A percentile compares a stretch with the other conserved stretches of the same genome.
phyloP scores from a whole-genome alignment of 2,113 vertebrate species.

The Lipophrys pholis region DNA sequence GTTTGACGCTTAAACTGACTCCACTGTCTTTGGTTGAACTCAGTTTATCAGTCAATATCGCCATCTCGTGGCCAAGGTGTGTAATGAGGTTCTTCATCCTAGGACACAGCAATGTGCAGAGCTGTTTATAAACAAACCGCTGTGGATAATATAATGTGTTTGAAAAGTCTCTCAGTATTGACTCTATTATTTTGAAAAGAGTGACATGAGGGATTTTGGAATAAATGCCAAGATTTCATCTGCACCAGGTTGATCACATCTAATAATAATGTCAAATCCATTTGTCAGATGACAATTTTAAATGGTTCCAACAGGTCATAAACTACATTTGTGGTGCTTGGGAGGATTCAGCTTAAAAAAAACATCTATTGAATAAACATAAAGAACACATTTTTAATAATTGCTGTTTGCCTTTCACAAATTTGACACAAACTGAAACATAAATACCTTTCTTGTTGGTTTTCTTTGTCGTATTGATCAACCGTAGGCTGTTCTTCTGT shows the following conservation, averaged over 20 bases:
- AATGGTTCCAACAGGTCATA: neutral
- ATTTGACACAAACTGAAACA: too few relatives aligned
- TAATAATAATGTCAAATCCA: neutral
- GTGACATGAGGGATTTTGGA: too few relatives aligned
- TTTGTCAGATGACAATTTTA: too few relatives aligned
- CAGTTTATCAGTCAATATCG: slow-evolving; percentile 77
- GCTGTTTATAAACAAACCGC: neutral
- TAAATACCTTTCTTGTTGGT: slow-evolving; percentile 81
- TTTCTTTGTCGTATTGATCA: slow-evolving; percentile 67
- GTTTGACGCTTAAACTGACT: slow-evolving; percentile 65
- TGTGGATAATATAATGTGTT: neutral
- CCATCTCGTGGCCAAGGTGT: slow-evolving; percentile 83
- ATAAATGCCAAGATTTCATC: too few relatives aligned
- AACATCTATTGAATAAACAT: too few relatives aligned
- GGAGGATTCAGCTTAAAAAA: too few relatives aligned
- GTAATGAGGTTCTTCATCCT: slow-evolving; percentile 78
- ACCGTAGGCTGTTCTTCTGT: slow-evolving; percentile 72
- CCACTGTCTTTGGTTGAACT: slow-evolving; percentile 61
- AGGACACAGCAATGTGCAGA: slow-evolving; percentile 1
- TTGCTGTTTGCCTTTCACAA: too few relatives aligned
- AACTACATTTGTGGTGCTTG: too few relatives aligned
- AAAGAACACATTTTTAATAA: too few relatives aligned
- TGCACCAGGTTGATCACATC: too few relatives aligned
- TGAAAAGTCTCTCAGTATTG: neutral
- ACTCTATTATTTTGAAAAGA: too few relatives aligned